These are phyloP conservation scores for Procavia capensis DNA, from an alignment of 2,113 vertebrate genomes.

Conservation along the genomic window DNA sequence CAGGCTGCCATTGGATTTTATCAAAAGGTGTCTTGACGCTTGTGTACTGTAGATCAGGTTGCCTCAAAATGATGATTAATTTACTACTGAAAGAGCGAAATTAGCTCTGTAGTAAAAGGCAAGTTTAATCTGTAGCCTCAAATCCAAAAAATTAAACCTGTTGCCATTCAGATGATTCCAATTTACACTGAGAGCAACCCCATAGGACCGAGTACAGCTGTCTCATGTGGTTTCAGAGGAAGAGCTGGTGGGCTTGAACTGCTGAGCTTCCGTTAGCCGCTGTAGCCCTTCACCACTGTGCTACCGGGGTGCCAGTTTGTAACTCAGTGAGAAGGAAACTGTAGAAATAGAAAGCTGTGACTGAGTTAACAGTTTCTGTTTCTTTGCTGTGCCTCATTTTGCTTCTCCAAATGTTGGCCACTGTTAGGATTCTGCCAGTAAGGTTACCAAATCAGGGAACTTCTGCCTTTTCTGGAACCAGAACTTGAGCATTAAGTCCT, in stretches of 20 bases:
- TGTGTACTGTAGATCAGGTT: conserved; percentile 1
- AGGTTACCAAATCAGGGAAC: background rate
- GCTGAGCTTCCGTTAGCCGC: no score
- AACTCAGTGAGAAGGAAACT: conserved; percentile 1
- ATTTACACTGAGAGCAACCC: no score
- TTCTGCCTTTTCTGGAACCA: conserved; percentile 26
- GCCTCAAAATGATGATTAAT: conserved; percentile 43
- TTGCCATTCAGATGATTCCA: no score
- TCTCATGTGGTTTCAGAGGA: no score
- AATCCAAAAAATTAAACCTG: no score
- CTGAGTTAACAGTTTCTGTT: background rate
- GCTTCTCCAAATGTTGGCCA: background rate
- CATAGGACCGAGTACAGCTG: no score
- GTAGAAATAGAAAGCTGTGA: background rate
- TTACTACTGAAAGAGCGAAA: background rate
- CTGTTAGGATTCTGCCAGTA: conserved; percentile 12
- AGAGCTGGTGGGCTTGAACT: no score
- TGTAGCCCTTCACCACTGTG: no score
- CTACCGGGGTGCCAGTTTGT: no score
- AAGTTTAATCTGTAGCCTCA: no score
- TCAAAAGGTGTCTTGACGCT: conserved; percentile 57
- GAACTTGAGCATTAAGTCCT: no score
- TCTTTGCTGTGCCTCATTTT: background rate
- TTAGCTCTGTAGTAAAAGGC: conserved; percentile 40
- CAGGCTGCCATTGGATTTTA: background rate